These are phyloP conservation scores for Pangasius larnaudii DNA, from an alignment of 2,797 vertebrate genomes.

Conservation along the genomic window DNA sequence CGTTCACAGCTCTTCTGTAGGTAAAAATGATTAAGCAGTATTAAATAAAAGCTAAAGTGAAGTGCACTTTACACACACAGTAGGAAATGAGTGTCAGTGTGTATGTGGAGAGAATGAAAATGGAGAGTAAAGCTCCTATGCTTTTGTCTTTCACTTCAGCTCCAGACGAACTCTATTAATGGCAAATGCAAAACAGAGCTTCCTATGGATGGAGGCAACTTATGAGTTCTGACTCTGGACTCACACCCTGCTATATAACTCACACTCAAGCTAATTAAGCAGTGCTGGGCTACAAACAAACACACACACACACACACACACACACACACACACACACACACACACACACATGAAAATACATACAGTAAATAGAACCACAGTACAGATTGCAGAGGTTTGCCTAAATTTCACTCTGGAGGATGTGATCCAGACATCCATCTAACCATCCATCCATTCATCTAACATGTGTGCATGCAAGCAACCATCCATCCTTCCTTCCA, in stretches of 20 bases:
- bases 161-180: slow-evolving; percentile 47
- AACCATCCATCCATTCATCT: not conserved
- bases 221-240: slow-evolving; percentile 8
- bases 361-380: not conserved
- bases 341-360: not conserved
- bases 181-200: slow-evolving; percentile 34
- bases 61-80: not conserved
- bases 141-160: not conserved
- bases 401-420: not conserved
- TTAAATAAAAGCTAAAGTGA: slow-evolving; percentile 1
- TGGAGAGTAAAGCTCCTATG: slow-evolving; percentile 1
- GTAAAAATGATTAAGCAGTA: not conserved
- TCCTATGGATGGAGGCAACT: slow-evolving; percentile 30
- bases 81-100: slow-evolving; percentile 3
- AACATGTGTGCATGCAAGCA: no score
- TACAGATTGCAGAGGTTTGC: not conserved
- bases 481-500: not conserved
- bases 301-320: not conserved
- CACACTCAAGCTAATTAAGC: slow-evolving; percentile 2
- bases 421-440: not conserved
- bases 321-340: slow-evolving; percentile 1
- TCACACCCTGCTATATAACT: slow-evolving; percentile 7
- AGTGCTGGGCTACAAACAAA: not conserved
- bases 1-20: not conserved
- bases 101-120: not conserved